Evolutionary conservation across 2,113 vertebrate species (phyloP).

Genomic region (Glaucomys volans): DNA sequence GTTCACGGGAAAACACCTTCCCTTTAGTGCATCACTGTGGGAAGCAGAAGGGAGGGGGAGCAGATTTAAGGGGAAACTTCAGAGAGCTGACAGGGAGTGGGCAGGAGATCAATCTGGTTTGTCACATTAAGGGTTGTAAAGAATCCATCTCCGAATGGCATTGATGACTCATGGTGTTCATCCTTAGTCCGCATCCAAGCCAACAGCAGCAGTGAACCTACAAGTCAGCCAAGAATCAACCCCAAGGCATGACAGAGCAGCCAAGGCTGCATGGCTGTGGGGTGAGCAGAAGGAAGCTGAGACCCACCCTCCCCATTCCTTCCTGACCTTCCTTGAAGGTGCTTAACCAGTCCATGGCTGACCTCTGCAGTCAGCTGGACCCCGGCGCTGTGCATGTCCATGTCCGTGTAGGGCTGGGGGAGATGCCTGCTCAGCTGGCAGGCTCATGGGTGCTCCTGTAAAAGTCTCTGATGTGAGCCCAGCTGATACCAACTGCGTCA

Average conservation of each 20-base stretch:
- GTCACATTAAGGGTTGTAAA: conserved; percentile 77
- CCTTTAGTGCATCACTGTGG: background rate
- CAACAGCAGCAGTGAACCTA: background rate
- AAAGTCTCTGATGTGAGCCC: background rate
- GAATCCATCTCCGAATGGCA: conserved; percentile 70
- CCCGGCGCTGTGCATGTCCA: rapidly evolving
- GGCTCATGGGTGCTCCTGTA: background rate
- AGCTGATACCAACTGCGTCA: too few species aligned
- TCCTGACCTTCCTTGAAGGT: background rate
- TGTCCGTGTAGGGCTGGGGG: background rate
- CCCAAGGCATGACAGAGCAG: rapidly evolving
- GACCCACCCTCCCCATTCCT: background rate
- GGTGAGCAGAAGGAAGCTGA: background rate
- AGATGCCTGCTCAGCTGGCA: background rate
- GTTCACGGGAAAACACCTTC: background rate
- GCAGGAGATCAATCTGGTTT: conserved; percentile 73
- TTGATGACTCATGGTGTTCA: conserved; percentile 43
- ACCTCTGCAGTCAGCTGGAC: background rate
- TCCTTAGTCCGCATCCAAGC: background rate
- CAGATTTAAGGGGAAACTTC: conserved; percentile 70
- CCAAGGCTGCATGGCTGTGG: background rate
- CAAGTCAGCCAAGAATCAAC: conserved; percentile 1
- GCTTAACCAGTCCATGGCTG: background rate
- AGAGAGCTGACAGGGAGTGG: conserved; percentile 62
- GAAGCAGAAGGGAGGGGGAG: background rate